Percentiles rank a stretch among this genome's conserved stretches.
Conservation (phyloP, 2,113 vertebrate genomes). For the Argyrosomus japonicus region DNA sequence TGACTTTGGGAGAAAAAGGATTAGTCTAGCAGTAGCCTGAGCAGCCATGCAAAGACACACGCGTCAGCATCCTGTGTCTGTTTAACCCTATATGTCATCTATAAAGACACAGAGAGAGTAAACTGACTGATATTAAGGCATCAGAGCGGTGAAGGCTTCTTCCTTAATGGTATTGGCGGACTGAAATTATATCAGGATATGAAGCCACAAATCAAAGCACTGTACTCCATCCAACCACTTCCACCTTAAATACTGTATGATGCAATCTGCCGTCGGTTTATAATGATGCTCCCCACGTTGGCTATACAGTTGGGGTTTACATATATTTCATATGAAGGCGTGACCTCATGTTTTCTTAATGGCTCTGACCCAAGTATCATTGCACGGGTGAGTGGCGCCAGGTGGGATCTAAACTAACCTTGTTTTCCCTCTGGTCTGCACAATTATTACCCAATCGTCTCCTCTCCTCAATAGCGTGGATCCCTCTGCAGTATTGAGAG, state of each 20-base stretch:
- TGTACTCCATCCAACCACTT: not conserved
- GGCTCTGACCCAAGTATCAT: conserved; percentile 45
- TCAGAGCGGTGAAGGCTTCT: conserved; percentile 30
- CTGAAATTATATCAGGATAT: conserved; percentile 8
- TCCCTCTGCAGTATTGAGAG: not conserved
- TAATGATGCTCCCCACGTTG: conserved; percentile 1
- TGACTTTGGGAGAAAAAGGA: conserved; percentile 69
- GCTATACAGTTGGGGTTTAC: conserved; percentile 27
- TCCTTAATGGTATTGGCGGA: conserved; percentile 14
- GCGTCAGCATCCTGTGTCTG: conserved; percentile 32
- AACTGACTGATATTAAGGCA: conserved; percentile 38
- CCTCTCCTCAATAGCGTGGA: conserved; percentile 9
- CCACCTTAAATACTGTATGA: conserved; percentile 10
- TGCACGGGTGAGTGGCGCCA: conserved; percentile 35
- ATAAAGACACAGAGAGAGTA: conserved; percentile 9
- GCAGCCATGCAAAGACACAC: conserved; percentile 44
- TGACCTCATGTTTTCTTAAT: conserved; percentile 53
- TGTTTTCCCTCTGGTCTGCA: conserved; percentile 13
- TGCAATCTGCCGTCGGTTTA: conserved; percentile 15
- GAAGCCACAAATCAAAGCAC: conserved; percentile 48
- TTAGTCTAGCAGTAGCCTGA: conserved; percentile 52
- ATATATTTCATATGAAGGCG: conserved; percentile 29
- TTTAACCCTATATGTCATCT: conserved; percentile 49
- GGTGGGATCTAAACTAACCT: conserved; percentile 29
- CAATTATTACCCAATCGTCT: conserved; percentile 24